Base-by-base conservation (phyloP, 2,888 invertebrate genomes). In the Ganaspis brasiliensis region DNA sequence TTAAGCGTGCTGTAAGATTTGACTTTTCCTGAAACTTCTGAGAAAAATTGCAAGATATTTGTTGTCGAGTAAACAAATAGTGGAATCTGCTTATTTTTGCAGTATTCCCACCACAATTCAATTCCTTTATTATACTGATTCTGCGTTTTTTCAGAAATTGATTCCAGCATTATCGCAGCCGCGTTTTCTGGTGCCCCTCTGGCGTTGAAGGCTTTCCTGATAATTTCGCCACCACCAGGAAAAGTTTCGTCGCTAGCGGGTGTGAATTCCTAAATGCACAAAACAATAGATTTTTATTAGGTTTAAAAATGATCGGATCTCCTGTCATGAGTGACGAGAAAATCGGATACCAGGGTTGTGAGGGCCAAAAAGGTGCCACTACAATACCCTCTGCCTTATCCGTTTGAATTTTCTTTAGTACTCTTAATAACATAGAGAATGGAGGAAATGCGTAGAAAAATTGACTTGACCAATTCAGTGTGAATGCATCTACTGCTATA, bases 231-330 rank as follows among this genome's bases (percentile, higher is more conserved):
- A 49, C 78, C 40, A 70, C 73, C 59, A 75, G 70, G 67, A 31
- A 49, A 75, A 78, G 75, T 0, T 52, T n/a, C 19, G 61, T 63
- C 37, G 19, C n/a, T 26, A 72, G 10, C 14, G 73, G 78, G 24
- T 74, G 71, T 0, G 70, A 14, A 40, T 61, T 35, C 52, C 85
- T 86, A 77, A 77, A 74, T 84, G 82, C 77, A 72, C 81, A 86
- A 35, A 76, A 73, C 12, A 86, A 73, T 67, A 86, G 80, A 37
- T 83, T 31, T 31, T 31, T 31, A 31, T 31, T 31, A 2, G 31
- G 31, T 31, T 31, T 31, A 31, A 31, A 31, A 37, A 55, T 67
- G 52, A 37, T 70, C 10, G 9, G 87, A 85, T 49, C 75, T 10
- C 31, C 31, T 31, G 6, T 31, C 31, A 31, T 6, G 31, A 31